phyloP scores from a whole-genome alignment of 2,888 invertebrate species.

The Petrolisthes manimaculis region DNA sequence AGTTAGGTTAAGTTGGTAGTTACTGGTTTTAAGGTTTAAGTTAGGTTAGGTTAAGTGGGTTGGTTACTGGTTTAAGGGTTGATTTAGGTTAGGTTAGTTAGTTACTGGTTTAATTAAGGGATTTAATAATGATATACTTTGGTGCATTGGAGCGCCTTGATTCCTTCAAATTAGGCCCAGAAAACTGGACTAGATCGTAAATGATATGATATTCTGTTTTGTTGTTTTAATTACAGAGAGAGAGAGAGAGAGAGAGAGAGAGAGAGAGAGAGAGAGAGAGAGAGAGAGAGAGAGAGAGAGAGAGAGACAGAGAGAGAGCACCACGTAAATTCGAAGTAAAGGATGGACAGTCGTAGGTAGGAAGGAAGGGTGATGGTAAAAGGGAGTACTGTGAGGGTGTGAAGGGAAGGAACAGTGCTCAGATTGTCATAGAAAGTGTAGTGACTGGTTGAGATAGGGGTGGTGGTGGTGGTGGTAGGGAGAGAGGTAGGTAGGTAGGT shows the following conservation, averaged over 20 bases:
- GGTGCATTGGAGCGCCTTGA: too few relatives aligned
- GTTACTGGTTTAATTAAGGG: background rate
- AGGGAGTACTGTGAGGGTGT: background rate
- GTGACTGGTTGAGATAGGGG: background rate
- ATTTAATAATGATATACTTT: too few relatives aligned
- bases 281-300: background rate
- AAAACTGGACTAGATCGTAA: too few relatives aligned
- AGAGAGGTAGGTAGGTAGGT: background rate
- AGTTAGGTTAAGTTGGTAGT: slow-evolving; percentile 1
- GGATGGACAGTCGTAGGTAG: background rate
- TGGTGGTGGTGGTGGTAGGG: background rate
- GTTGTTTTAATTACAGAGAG: background rate
- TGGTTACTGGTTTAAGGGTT: background rate
- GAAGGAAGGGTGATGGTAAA: background rate
- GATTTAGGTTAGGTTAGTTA: background rate
- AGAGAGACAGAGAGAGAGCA: background rate
- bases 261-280: background rate
- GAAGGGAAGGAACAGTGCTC: background rate
- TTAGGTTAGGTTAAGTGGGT: background rate
- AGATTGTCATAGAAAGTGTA: background rate
- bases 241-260: background rate
- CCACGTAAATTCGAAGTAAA: background rate
- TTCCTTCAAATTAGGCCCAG: too few relatives aligned
- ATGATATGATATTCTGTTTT: too few relatives aligned
- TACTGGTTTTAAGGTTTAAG: too few relatives aligned